Percentiles rank a stretch among this genome's conserved stretches.
Evolutionary conservation across 2,113 vertebrate genomes (phyloP).

Genomic region (Ochotona curzoniae): DNA sequence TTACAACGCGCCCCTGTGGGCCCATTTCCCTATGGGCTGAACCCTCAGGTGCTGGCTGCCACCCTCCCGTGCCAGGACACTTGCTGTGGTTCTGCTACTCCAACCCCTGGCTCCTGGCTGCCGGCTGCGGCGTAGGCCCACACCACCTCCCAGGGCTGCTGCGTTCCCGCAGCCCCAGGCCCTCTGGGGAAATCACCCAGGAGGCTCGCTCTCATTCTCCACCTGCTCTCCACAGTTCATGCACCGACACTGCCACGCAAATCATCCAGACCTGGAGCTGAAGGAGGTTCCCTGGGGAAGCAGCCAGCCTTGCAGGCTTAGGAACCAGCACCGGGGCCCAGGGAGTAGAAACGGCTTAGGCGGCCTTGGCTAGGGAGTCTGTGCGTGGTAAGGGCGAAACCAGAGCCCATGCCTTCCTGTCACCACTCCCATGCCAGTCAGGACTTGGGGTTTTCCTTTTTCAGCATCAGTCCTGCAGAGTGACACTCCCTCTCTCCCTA

Average conservation of each 20-base stretch:
- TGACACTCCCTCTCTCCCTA: background rate
- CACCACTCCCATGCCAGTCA: fast-evolving
- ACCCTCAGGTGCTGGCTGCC: background rate
- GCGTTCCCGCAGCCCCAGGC: background rate
- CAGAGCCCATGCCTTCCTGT: background rate
- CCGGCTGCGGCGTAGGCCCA: background rate
- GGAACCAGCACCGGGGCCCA: background rate
- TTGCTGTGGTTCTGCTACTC: no score
- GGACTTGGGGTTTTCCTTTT: background rate
- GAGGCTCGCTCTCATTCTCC: background rate
- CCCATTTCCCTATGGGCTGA: background rate
- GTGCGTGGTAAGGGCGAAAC: background rate
- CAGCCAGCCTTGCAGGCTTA: background rate
- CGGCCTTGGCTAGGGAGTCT: background rate
- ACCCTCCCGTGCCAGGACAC: background rate
- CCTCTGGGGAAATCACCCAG: constrained; percentile 55
- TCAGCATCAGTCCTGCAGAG: background rate
- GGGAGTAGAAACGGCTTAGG: background rate
- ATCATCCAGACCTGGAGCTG: background rate
- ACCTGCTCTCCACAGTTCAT: background rate
- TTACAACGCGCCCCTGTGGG: background rate
- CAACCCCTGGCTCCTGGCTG: no score
- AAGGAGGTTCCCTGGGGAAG: background rate
- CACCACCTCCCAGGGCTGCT: fast-evolving
- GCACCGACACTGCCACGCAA: background rate